Percentiles rank a stretch among this genome's conserved stretches.
These are phyloP conservation scores for Neoseiulus cucumeris DNA, from an alignment of 1,140 invertebrate species.

Conservation along the genomic window DNA sequence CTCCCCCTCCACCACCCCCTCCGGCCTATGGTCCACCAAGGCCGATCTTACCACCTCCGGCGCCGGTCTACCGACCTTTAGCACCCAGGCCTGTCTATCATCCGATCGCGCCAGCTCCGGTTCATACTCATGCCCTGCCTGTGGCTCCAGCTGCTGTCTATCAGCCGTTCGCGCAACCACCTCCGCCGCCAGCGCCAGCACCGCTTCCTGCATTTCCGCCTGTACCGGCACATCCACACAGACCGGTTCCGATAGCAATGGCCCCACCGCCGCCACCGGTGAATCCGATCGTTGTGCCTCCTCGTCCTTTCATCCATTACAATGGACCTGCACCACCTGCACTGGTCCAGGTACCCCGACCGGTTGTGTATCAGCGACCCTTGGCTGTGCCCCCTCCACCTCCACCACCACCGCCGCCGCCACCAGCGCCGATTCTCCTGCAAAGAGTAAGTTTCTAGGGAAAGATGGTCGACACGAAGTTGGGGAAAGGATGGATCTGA, in stretches of 20 bases:
- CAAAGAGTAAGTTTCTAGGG: background rate
- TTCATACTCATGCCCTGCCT: background rate
- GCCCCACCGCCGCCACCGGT: background rate
- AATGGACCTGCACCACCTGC: conserved; percentile 6
- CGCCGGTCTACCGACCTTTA: background rate
- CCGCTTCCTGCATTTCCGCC: background rate
- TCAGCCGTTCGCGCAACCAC: background rate
- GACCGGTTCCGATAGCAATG: background rate
- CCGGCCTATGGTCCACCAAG: background rate
- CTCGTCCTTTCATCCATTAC: background rate
- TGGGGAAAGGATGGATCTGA: too few species aligned
- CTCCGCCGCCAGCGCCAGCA: background rate
- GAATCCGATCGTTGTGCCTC: background rate
- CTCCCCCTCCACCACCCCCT: background rate
- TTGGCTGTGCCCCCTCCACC: background rate
- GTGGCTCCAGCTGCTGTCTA: background rate
- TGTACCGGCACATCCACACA: background rate
- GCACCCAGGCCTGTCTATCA: background rate
- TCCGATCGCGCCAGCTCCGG: background rate
- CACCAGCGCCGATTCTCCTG: background rate
- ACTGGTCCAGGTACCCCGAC: background rate
- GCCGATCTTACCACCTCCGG: background rate
- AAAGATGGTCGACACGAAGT: too few species aligned
- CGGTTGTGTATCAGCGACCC: background rate
- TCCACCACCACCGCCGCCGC: background rate